phyloP scores from a whole-genome alignment of 2,797 vertebrate genomes.

The Coreius guichenoti region DNA sequence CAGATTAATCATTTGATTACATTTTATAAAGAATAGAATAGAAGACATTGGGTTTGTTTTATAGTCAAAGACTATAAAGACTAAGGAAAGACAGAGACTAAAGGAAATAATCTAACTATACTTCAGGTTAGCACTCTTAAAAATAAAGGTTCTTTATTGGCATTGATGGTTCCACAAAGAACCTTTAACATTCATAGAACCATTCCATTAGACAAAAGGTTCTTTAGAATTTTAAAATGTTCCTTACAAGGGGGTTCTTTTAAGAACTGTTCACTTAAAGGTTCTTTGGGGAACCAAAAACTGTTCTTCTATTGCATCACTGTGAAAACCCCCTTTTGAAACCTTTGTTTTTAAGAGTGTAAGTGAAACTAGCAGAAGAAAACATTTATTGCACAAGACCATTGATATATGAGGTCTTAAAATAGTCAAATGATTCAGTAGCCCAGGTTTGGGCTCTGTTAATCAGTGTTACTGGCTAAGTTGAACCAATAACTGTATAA shows the following conservation, averaged over 20 bases:
- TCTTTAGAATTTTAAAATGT: no score
- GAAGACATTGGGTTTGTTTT: background rate
- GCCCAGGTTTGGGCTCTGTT: background rate
- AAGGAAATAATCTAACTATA: background rate
- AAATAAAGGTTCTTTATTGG: no score
- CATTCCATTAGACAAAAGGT: no score
- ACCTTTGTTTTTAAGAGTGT: background rate
- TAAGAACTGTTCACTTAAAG: no score
- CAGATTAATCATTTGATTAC: background rate
- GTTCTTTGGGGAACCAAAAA: no score
- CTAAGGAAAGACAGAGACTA: no score
- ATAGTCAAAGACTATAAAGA: background rate
- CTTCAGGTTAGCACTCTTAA: background rate
- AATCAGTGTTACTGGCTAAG: background rate
- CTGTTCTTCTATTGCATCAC: no score
- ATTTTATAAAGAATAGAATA: background rate
- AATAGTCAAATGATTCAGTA: background rate
- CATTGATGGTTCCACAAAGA: no score
- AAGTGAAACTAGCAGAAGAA: background rate
- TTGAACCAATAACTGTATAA: background rate
- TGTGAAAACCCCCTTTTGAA: no score
- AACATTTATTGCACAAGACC: background rate
- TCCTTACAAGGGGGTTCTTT: no score
- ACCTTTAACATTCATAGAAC: no score
- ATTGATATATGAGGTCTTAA: background rate